A percentile compares a stretch with the other conserved stretches of the same genome.
These are phyloP conservation scores for Neosilurus hyrtlii DNA, from an alignment of 2,797 vertebrate genomes.

Conservation along the genomic window DNA sequence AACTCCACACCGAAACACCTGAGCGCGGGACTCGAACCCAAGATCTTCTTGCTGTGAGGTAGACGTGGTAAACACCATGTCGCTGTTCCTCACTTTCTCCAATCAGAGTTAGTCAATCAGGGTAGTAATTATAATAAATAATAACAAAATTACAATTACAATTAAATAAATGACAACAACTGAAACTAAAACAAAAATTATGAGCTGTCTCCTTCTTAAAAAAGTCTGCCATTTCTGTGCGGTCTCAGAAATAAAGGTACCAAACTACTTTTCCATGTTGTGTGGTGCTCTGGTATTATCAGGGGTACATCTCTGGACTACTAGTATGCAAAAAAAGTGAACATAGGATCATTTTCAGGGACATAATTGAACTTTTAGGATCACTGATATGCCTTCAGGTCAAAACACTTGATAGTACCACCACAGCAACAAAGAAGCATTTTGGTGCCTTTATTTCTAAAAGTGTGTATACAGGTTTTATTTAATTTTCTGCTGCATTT, in stretches of 20 bases:
- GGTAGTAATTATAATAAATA: conserved; percentile 1
- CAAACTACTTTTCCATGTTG: background rate
- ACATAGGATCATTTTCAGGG: background rate
- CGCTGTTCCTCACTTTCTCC: background rate
- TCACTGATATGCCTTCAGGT: background rate
- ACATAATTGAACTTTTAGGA: background rate
- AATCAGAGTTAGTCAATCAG: background rate
- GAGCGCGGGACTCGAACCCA: too few relatives aligned
- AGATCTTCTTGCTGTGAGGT: too few relatives aligned
- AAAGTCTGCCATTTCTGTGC: background rate
- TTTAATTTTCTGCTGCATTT: background rate
- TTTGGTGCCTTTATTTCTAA: conserved; percentile 5
- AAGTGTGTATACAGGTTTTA: background rate
- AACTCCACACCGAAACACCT: too few relatives aligned
- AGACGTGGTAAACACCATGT: too few relatives aligned
- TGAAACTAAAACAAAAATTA: background rate
- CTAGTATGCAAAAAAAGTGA: background rate
- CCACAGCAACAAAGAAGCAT: background rate
- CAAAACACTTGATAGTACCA: background rate
- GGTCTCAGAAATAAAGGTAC: background rate
- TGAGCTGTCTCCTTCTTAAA: background rate
- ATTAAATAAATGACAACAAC: background rate
- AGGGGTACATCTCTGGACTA: background rate
- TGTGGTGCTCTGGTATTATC: background rate
- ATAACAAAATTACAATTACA: background rate